phyloP scores from a whole-genome alignment of 2,888 invertebrate genomes.

The Muschampia plurimacula region DNA sequence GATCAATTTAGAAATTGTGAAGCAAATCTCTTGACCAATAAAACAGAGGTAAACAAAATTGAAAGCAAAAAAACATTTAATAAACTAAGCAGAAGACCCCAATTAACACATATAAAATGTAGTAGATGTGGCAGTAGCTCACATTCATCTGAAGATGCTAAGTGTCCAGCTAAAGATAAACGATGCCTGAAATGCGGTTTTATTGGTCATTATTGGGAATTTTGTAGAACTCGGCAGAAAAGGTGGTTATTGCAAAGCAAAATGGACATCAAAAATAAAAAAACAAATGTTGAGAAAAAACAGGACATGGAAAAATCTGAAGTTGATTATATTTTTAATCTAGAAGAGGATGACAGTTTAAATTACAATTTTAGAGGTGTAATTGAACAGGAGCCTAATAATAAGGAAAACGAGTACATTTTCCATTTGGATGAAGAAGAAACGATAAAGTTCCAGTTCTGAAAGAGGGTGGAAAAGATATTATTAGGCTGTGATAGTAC shows the following conservation, averaged over 20 bases:
- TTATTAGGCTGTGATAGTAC: neutral
- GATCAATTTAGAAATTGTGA: neutral
- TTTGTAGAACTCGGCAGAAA: neutral
- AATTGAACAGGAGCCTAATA: slow-evolving; percentile 43
- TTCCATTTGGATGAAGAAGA: no score
- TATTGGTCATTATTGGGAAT: neutral
- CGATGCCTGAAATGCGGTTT: neutral
- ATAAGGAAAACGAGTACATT: neutral
- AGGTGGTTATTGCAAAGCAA: neutral
- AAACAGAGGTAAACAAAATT: neutral
- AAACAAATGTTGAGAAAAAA: no score
- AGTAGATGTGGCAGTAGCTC: neutral
- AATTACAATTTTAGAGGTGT: no score
- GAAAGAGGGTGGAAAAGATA: neutral
- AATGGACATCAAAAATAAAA: no score
- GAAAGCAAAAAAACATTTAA: neutral
- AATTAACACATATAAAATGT: neutral
- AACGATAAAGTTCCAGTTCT: neutral
- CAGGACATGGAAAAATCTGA: no score
- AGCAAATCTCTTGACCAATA: neutral
- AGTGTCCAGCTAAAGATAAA: neutral
- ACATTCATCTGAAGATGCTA: neutral
- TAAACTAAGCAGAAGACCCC: neutral
- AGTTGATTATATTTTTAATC: no score
- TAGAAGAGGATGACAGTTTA: no score